Conservation (phyloP, 2,888 invertebrate species). For the Physocephala rufipes region DNA sequence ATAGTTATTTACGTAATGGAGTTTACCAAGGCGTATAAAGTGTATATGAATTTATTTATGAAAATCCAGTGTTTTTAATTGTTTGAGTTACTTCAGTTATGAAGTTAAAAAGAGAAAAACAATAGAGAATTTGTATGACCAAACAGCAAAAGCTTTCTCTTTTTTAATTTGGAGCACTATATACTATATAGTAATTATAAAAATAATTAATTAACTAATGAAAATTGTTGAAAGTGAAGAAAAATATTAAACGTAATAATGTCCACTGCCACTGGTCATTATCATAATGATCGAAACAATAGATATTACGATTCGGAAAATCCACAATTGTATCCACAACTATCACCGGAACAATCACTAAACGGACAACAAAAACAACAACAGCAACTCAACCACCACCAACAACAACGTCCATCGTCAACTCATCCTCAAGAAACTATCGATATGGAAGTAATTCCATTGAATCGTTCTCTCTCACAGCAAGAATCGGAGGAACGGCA, state of each 20-base stretch:
- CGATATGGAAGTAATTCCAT: constrained; percentile 60
- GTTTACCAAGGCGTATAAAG: no score
- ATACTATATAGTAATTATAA: no score
- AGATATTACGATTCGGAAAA: constrained; percentile 51
- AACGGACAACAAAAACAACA: constrained; percentile 16
- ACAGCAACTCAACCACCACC: constrained; percentile 31
- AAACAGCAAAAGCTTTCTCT: no score
- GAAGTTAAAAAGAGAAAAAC: no score
- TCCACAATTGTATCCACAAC: constrained; percentile 57
- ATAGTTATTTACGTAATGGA: no score
- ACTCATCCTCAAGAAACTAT: constrained; percentile 58
- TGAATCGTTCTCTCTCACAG: constrained; percentile 50
- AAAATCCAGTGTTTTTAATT: no score
- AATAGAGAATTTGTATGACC: no score
- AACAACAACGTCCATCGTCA: constrained; percentile 52
- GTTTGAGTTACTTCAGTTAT: no score
- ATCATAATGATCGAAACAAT: constrained; percentile 49
- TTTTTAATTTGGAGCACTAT: no score
- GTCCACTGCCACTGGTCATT: constrained; percentile 48
- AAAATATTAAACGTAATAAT: constrained; percentile 34
- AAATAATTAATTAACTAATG: no score
- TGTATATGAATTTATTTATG: no score
- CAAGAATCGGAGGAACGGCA: constrained; percentile 57
- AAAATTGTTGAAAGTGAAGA: no score
- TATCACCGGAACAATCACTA: constrained; percentile 50